Evolutionary conservation across 2,888 invertebrate genomes (phyloP).

Genomic region (Acleris sparsana): DNA sequence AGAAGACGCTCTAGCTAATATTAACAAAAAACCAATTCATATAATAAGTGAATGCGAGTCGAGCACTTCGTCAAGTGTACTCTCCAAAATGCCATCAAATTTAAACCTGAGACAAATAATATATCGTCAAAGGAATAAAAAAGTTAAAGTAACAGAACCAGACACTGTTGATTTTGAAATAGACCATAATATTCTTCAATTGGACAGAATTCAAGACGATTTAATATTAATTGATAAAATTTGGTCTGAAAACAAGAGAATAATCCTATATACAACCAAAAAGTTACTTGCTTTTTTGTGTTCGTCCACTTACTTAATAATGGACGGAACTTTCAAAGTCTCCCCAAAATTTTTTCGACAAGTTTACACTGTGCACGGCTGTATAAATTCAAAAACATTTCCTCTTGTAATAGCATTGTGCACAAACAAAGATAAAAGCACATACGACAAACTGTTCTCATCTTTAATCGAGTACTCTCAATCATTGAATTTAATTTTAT

Average conservation of each 20-base stretch:
- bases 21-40: neutral
- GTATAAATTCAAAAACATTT: conserved; percentile 23
- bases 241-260: conserved; percentile 14
- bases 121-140: neutral
- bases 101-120: no score
- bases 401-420: conserved; percentile 20
- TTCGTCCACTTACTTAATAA: no score
- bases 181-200: neutral
- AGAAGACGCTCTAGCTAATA: neutral
- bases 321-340: no score
- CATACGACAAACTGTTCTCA: conserved; percentile 16
- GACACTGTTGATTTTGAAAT: conserved; percentile 2
- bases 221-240: conserved; percentile 1
- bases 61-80: neutral
- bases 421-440: conserved; percentile 22
- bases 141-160: neutral
- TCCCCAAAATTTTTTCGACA: no score
- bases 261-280: conserved; percentile 22
- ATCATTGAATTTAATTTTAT: neutral
- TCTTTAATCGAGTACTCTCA: neutral
- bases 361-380: neutral
- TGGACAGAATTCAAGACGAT: neutral
- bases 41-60: neutral
- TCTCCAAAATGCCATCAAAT: neutral
- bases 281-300: neutral